Conservation (phyloP, 2,113 vertebrate species). For the Indri indri region DNA sequence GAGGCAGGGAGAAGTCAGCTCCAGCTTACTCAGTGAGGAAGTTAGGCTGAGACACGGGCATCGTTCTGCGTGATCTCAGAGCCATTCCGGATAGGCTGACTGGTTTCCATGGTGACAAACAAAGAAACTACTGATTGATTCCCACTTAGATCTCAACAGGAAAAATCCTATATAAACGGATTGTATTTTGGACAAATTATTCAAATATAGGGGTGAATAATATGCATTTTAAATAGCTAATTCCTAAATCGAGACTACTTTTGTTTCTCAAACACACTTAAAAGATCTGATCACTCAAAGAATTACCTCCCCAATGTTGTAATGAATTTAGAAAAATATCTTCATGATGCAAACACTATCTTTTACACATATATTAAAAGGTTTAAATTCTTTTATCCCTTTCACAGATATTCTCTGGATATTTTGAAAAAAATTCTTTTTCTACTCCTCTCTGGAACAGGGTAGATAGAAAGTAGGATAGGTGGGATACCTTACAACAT, state of each 20-base stretch:
- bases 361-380: neutral
- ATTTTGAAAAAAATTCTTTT: neutral
- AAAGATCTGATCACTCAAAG: slow-evolving; percentile 20
- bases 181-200: slow-evolving; percentile 77
- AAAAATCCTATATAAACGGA: slow-evolving; percentile 71
- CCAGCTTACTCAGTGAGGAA: slow-evolving; percentile 72
- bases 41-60: slow-evolving; percentile 73
- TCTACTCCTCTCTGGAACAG: neutral
- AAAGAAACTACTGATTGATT: slow-evolving; percentile 84
- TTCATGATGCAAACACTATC: neutral
- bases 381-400: neutral
- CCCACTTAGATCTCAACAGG: slow-evolving; percentile 77
- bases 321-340: slow-evolving; percentile 40
- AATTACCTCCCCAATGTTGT: neutral
- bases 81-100: slow-evolving; percentile 85
- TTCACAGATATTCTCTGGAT: neutral
- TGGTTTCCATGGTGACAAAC: slow-evolving; percentile 90
- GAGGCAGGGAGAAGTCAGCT: slow-evolving; percentile 17
- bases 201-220: slow-evolving; percentile 61
- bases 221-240: slow-evolving; percentile 75
- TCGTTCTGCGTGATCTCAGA: slow-evolving; percentile 77
- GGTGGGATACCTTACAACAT: neutral
- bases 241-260: slow-evolving; percentile 49
- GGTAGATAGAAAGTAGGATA: neutral
- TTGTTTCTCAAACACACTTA: slow-evolving; percentile 48